Conservation (phyloP, 2,888 invertebrate genomes). For the Callyntrura sp. region DNA sequence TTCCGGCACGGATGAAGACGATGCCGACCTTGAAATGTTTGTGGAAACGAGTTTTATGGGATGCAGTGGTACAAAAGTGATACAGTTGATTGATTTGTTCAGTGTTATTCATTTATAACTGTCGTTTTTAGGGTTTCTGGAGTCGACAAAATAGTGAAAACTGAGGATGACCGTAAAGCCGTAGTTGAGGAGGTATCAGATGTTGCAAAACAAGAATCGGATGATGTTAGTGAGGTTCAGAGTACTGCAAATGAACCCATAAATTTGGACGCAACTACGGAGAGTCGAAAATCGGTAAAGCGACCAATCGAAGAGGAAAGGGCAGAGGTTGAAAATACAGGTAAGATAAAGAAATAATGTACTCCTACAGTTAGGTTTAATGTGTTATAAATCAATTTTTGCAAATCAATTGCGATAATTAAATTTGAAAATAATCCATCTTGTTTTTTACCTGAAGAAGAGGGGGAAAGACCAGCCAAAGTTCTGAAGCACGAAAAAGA, state of each 20-base stretch:
- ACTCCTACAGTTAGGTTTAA: background rate
- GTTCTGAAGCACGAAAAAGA: slow-evolving; percentile 67
- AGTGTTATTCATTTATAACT: background rate
- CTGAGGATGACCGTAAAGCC: slow-evolving; percentile 14
- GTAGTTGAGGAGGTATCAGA: no score
- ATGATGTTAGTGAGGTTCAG: no score
- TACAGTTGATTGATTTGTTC: background rate
- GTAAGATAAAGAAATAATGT: slow-evolving; percentile 25
- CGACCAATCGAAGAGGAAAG: slow-evolving; percentile 33
- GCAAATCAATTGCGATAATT: background rate
- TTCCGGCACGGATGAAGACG: slow-evolving; percentile 55
- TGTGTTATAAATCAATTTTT: background rate
- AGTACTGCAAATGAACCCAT: no score
- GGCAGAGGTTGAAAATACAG: background rate
- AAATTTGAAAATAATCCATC: background rate
- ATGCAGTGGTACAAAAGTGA: background rate
- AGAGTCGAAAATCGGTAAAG: no score
- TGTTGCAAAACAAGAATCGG: no score
- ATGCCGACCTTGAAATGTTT: slow-evolving; percentile 56
- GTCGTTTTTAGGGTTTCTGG: slow-evolving; percentile 27
- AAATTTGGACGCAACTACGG: no score
- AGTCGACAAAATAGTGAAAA: background rate
- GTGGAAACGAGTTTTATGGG: no score
- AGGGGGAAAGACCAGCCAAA: slow-evolving; percentile 33
- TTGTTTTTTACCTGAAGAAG: background rate